Evolutionary conservation across 1,140 invertebrate genomes (phyloP), one percentile per base, ranked within the genome.

Genomic region (Drosophila oshimai): DNA sequence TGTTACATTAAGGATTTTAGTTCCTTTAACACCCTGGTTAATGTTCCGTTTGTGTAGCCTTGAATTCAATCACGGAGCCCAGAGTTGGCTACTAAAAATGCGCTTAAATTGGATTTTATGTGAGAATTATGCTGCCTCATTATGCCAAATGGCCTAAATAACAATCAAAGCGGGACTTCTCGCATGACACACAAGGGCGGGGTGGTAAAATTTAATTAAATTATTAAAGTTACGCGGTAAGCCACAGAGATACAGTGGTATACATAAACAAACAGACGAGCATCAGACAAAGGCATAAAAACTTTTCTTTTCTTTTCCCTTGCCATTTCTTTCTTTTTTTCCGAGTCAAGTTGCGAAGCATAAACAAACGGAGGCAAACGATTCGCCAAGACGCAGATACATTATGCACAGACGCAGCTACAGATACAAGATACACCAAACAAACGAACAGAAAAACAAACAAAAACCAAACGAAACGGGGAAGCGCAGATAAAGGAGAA

Each of bases 211-310:
- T 84, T 86, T 86, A 84, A 84, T 86, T 86, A 86, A 84, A 84
- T 86, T 84, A 84, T 84, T 84, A 84, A 84, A 84, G 79, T 84
- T 67, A 39, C 51, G 64, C 80, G 74, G 74, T 79, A 86, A 84
- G 75, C 80, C 80, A 68, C 70, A 74, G 31, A 46, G 51, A 49
- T 29, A 41, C 31, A 22, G 34, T 22, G 13, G n/a, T 22, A 36
- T 34, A 67, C 55, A 79, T 74, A 86, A 79, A 71, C 74, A 84
- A 72, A 67, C 53, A 69, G 58, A 79, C 44, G 47, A 62, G 36
- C 33, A 42, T 39, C 74, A 86, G 75, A 80, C 81, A 86, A 75
- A 74, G 70, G 70, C 74, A 83, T 65, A 86, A 86, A 73, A 86
- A 84, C 58, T 87, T 79, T 67, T 51, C 41, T 61, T 61, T 71